Conservation (phyloP, 2,888 invertebrate species). For the Ennomos fuscantarius region DNA sequence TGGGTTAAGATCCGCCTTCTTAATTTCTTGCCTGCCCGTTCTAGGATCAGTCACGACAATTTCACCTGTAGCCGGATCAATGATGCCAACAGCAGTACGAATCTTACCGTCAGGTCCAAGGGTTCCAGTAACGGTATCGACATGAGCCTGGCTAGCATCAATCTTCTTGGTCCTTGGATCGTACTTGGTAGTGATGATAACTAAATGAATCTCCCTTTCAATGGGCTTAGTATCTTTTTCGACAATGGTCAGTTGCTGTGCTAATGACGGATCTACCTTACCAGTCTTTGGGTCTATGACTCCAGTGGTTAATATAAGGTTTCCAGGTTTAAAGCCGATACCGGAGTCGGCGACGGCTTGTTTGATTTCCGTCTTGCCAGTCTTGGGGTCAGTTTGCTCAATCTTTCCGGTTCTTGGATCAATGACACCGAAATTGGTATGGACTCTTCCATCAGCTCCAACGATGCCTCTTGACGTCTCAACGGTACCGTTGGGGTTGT, state of each 20-base stretch:
- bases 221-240: constrained; percentile 72
- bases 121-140: constrained; percentile 86
- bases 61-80: constrained; percentile 86
- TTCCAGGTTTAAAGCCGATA: constrained; percentile 83
- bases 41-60: constrained; percentile 75
- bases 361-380: constrained; percentile 82
- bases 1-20: constrained; percentile 84
- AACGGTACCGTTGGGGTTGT: constrained; percentile 78
- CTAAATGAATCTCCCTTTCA: constrained; percentile 82
- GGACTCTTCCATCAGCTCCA: constrained; percentile 71
- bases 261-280: constrained; percentile 81
- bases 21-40: constrained; percentile 83
- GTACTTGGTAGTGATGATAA: constrained; percentile 86
- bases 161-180: constrained; percentile 83
- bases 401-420: constrained; percentile 82
- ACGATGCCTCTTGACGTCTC: constrained; percentile 76
- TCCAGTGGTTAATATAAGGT: constrained; percentile 79
- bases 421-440: constrained; percentile 80
- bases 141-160: constrained; percentile 71
- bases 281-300: constrained; percentile 85
- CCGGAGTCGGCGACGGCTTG: constrained; percentile 82
- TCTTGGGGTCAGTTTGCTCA: constrained; percentile 80
- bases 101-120: constrained; percentile 81
- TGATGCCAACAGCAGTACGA: constrained; percentile 86
- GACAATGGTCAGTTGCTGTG: constrained; percentile 84